These are phyloP conservation scores for Cheilosia pagana DNA, from an alignment of 2,888 invertebrate species.

Conservation along the genomic window DNA sequence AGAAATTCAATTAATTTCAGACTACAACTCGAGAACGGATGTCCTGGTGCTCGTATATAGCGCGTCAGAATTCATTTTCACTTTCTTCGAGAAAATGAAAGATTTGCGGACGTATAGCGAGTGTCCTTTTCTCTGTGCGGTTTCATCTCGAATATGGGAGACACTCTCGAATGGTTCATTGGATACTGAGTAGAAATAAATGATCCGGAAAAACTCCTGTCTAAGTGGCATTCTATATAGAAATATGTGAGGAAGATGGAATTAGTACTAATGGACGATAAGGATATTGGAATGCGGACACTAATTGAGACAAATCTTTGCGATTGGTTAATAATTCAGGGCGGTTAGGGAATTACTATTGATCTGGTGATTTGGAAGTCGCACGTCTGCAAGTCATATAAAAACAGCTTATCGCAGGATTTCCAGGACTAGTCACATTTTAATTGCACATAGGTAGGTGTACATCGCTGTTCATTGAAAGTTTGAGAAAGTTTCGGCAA, in stretches of 20 bases:
- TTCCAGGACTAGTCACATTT: neutral
- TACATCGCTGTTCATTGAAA: neutral
- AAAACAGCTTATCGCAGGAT: neutral
- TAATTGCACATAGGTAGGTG: neutral
- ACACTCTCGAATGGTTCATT: slow-evolving; percentile 51
- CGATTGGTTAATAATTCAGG: slow-evolving; percentile 31
- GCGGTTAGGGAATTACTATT: neutral
- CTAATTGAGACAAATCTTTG: slow-evolving; percentile 48
- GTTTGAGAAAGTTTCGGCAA: slow-evolving; percentile 1
- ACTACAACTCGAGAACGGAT: neutral
- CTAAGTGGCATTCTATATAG: slow-evolving; percentile 55
- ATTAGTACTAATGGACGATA: slow-evolving; percentile 64
- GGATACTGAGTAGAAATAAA: slow-evolving; percentile 58
- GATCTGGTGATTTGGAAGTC: neutral
- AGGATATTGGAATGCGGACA: slow-evolving; percentile 44
- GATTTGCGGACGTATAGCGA: neutral
- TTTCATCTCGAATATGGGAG: slow-evolving; percentile 20
- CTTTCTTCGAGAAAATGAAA: slow-evolving; percentile 8
- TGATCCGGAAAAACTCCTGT: slow-evolving; percentile 59
- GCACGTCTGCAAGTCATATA: neutral
- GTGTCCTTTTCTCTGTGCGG: slow-evolving; percentile 31
- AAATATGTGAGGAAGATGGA: slow-evolving; percentile 39
- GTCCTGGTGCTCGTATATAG: neutral
- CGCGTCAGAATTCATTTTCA: slow-evolving; percentile 23
- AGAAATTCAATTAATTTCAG: slow-evolving; percentile 46